These are phyloP conservation scores for Serranus cabrilla DNA, from an alignment of 2,797 vertebrate genomes.

Conservation along the genomic window DNA sequence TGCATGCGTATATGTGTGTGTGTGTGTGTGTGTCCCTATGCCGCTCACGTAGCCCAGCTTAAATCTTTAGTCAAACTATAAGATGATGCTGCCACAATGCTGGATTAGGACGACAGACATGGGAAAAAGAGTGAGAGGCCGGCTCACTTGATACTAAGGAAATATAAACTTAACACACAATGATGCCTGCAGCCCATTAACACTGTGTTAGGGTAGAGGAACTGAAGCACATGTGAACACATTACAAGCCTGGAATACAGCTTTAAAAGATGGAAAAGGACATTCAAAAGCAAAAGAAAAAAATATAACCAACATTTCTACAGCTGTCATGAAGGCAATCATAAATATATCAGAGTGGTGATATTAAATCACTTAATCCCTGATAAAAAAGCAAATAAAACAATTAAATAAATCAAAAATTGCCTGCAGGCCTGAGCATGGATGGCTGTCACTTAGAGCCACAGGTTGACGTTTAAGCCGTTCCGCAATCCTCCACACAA, in stretches of 20 bases:
- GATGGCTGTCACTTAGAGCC: conserved; percentile 39
- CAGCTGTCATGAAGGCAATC: background rate
- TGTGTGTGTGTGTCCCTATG: conserved; percentile 85
- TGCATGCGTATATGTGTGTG: conserved; percentile 70
- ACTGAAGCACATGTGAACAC: background rate
- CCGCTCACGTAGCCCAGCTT: conserved; percentile 92
- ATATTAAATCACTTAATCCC: conserved; percentile 8
- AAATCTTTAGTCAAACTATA: conserved; percentile 95
- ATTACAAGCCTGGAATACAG: background rate
- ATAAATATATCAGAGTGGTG: background rate
- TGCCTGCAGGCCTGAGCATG: conserved; percentile 1
- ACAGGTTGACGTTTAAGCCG: conserved; percentile 56
- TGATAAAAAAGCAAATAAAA: background rate
- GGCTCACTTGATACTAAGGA: conserved; percentile 47
- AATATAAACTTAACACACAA: conserved; percentile 46
- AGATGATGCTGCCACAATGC: conserved; percentile 85
- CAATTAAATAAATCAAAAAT: background rate
- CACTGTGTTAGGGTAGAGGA: background rate
- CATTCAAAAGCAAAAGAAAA: background rate
- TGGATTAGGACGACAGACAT: conserved; percentile 84
- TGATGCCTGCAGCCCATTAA: background rate
- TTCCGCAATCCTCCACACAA: conserved; percentile 48
- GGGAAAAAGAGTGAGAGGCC: conserved; percentile 76
- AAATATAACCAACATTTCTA: background rate
- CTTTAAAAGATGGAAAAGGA: background rate